Evolutionary conservation across 2,113 vertebrate genomes (phyloP), one percentile per base, ranked within the genome.

Genomic region (Solea solea): DNA sequence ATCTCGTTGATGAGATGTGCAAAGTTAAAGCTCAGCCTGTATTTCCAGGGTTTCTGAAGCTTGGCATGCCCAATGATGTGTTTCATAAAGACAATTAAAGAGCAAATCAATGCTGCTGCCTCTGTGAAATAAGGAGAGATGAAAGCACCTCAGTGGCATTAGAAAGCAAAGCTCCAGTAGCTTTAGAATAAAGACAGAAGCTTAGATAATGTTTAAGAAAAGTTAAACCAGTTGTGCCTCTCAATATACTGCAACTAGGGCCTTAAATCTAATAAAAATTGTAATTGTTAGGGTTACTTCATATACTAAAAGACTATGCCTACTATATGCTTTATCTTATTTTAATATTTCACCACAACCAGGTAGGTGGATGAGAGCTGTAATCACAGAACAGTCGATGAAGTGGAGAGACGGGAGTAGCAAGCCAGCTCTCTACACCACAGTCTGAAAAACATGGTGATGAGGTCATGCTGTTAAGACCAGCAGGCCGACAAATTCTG

Each of bases 71-170:
- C 81, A 83, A 76, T 79, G 72, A 75, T 87, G 85, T 76, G 54
- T 89, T 89, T 91, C 80, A 90, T 78, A 66, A 69, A 93, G 85
- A 91, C 86, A 90, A 86, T 91, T 92, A 91, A 88, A 90, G 71
- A 87, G 86, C 77, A 82, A 92, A 91, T 92, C 87, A 87, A 84
- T 86, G 83, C 76, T 68, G 69, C 71, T 66, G 82, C 82, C 42
- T 81, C 41, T 1, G 39, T 81, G 63, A 84, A 85, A 84, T 84
- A 78, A 85, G 83, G 73, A 75, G 69, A 76, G 72, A 77, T 42
- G 69, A 27, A 9, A 65, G 12, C 42, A 82, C 76, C 59, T 70
- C 70, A 58, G 76, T 78, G 65, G 51, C 80, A 87, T 80, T 81
- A 72, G 86, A 66, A 68, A 67, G 80, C 45, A 67, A 49, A 64